Base-by-base conservation (phyloP, 2,888 invertebrate species). In the Muscina levida region DNA sequence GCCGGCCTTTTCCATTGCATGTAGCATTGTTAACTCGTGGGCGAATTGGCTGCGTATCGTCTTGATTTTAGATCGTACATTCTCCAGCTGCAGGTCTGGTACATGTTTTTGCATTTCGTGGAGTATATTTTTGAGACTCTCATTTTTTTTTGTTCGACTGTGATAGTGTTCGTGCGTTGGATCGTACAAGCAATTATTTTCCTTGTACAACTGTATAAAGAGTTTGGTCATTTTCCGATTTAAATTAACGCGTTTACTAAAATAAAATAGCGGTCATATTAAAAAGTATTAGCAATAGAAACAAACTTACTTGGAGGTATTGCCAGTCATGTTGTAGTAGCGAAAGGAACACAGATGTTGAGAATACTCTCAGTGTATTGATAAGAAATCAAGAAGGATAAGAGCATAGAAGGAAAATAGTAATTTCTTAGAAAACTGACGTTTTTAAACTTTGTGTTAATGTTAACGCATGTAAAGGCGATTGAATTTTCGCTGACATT, bases 151-250 rank as follows among this genome's bases (percentile, higher is more conserved):
- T 2, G n/a, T n/a, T 11, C 66, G 66, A 48, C 17, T 48, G 5
- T 26, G 13, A 26, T 48, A 66, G 15, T 66, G 0, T 31, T 66
- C 15, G 17, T 66, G 46, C 5, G 46, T 24, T 17, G n/a, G n/a
- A 26, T 66, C 46, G 48, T 66, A 66, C 46, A 66, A 24, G 17
- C 66, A 66, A 1, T 48, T 31, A 10, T 66, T 22, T 48, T 66
- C 13, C 26, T 48, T 48, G 11, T 48, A 66, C 17, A 66, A 24
- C 31, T 66, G 46, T 11, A 66, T 31, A 1, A 66, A 48, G 13
- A 26, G 26, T 11, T 24, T 31, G n/a, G 26, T 15, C 26, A 66
- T 17, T 26, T 48, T 48, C 1, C 66, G 66, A 48, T 48, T 46
- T 46, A 46, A 66, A 48, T 48, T 48, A 31, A 66, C 11, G 6